A percentile compares a stretch with the other conserved stretches of the same genome.
Evolutionary conservation across 2,113 vertebrate genomes (phyloP).

Genomic region (Rallus limicola): DNA sequence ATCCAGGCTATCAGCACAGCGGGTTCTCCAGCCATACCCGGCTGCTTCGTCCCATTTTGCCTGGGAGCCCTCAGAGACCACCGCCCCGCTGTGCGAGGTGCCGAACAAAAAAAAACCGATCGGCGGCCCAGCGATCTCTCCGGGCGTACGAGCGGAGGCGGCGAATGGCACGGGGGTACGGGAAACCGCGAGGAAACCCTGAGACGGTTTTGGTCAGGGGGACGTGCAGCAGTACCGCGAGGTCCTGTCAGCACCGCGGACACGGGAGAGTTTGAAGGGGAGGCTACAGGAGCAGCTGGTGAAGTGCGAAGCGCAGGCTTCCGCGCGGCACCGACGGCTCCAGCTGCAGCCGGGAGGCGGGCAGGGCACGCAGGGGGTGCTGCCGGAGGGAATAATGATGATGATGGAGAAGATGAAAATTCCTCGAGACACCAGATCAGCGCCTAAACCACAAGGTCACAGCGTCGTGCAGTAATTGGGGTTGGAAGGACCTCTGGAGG

Average conservation of each 20-base stretch:
- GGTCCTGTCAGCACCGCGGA: background rate
- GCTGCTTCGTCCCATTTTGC: background rate
- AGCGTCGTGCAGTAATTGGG: background rate
- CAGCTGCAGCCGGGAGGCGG: background rate
- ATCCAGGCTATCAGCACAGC: background rate
- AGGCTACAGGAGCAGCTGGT: background rate
- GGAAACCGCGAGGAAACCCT: background rate
- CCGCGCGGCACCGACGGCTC: background rate
- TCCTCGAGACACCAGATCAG: background rate
- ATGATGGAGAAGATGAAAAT: background rate
- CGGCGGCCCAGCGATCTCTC: background rate
- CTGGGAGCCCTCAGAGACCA: background rate
- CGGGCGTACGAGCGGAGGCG: background rate
- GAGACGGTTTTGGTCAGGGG: background rate
- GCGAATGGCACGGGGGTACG: background rate
- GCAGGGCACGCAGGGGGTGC: background rate
- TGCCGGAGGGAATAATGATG: background rate
- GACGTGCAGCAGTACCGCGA: background rate
- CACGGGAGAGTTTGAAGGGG: background rate
- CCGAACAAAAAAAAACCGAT: background rate
- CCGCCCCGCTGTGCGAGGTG: background rate
- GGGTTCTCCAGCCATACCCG: background rate
- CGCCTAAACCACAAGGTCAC: background rate
- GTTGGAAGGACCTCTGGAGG: slow-evolving; percentile 63
- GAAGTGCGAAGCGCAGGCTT: background rate